Conservation (phyloP, 2,113 vertebrate genomes). For the Puffinus mauretanicus region DNA sequence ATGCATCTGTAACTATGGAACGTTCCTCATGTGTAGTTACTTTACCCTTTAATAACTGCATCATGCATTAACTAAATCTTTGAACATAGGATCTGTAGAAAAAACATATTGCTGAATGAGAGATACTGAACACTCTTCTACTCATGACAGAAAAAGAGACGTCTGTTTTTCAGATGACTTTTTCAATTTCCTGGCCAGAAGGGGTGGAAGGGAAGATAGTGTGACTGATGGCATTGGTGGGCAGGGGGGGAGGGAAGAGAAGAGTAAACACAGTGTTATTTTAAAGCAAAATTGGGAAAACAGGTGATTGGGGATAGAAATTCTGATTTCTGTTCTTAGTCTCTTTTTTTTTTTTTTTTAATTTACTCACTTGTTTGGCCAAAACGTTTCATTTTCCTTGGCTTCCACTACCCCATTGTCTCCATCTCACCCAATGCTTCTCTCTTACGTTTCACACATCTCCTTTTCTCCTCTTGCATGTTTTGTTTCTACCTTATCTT, state of each 20-base stretch:
- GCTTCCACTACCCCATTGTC: not conserved
- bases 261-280: not conserved
- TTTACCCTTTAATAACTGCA: not conserved
- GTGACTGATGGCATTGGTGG: not conserved
- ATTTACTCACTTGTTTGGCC: not conserved
- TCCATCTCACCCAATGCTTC: not conserved
- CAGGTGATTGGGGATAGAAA: accelerated
- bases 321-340: not conserved
- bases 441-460: not conserved
- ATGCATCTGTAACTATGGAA: not conserved
- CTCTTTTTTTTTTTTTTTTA: not conserved
- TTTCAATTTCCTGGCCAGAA: not conserved
- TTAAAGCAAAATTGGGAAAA: not conserved
- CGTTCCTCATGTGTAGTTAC: not conserved
- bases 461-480: not conserved
- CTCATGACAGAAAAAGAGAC: not conserved
- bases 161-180: not conserved
- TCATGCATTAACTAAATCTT: not conserved
- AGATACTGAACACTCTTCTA: not conserved
- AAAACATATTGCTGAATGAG: not conserved
- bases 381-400: not conserved
- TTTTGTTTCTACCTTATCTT: not conserved
- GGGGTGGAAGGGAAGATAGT: not conserved
- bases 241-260: not conserved
- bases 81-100: not conserved